A percentile compares a stretch with the other conserved stretches of the same genome.
phyloP scores from a whole-genome alignment of 2,797 vertebrate genomes.

The Okamejei kenojei region DNA sequence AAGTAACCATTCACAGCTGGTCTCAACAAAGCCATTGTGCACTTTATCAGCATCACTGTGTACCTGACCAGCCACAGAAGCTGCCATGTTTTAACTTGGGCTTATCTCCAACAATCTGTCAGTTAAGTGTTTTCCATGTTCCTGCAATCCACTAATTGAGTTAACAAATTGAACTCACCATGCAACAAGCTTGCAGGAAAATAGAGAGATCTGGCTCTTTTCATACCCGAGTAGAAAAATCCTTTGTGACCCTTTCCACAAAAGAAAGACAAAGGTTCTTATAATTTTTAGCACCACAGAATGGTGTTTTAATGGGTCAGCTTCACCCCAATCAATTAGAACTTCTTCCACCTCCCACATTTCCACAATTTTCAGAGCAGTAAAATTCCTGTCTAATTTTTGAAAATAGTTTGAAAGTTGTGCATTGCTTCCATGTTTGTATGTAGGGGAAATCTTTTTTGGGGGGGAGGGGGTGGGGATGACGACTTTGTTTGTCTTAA shows the following conservation, averaged over 20 bases:
- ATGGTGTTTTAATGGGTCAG: neutral
- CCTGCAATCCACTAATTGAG: conserved; percentile 4
- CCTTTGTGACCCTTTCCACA: neutral
- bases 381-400: neutral
- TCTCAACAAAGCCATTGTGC: conserved; percentile 6
- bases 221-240: neutral
- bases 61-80: conserved; percentile 4
- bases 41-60: neutral
- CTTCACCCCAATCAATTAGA: neutral
- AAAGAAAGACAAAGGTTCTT: neutral
- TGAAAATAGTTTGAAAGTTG: neutral
- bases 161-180: conserved; percentile 27
- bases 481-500: neutral
- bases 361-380: neutral
- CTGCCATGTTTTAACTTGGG: conserved; percentile 31
- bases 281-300: neutral
- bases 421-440: neutral
- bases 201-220: neutral
- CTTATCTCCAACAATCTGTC: conserved; percentile 19
- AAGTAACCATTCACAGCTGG: neutral
- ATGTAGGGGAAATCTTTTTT: no score
- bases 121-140: neutral
- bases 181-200: conserved; percentile 1
- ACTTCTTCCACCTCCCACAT: no score
- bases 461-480: no score